Evolutionary conservation across 2,113 vertebrate genomes (phyloP), one percentile per base, ranked within the genome.

Genomic region (Calonectris borealis): DNA sequence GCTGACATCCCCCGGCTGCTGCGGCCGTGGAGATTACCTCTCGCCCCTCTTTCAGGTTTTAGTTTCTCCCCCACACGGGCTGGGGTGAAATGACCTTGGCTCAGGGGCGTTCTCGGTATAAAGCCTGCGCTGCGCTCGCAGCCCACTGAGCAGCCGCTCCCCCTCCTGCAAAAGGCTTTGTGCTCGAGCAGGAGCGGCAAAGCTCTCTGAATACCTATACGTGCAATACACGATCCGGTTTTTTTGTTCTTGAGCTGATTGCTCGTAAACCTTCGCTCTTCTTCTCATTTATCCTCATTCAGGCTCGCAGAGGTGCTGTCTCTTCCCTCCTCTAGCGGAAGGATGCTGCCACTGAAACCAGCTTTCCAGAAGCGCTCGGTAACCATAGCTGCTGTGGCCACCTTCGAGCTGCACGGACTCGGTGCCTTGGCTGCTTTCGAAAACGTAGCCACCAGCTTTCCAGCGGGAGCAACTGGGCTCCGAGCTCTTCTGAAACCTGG

Each of bases 21-120:
- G 29, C 2, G 3, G 36, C 72, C 2, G 0, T 1, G 31, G 57
- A 12, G 11, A 8, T 31, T 20, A 4, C 57, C 36, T 64, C 64
- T 57, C 8, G 2, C 51, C 42, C 44, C 32, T 16, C 13, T 44
- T 19, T 27, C 13, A 11, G 72, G 14, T 46, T 66, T 65, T 16
- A 1, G 1, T 40, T 26, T 40, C 40, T 40, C 54, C 48, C 40
- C 34, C 0, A 2, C 4, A 0, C 1, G 4, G 17, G 10, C 16
- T 42, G 55, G 44, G 72, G 10, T 17, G 58, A 16, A 48, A 42
- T 2, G 40, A 73, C 86, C 86, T 84, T 36, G 66, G 31, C 38
- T 54, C 13, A 13, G 78, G 52, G 60, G 20, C 6, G 6, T 52
- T 40, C 34, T 49, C 3, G 1, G 10, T 20, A 8, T 13, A 7